These are phyloP conservation scores for Dissostichus mawsoni DNA, from an alignment of 2,113 vertebrate species.

Conservation along the genomic window DNA sequence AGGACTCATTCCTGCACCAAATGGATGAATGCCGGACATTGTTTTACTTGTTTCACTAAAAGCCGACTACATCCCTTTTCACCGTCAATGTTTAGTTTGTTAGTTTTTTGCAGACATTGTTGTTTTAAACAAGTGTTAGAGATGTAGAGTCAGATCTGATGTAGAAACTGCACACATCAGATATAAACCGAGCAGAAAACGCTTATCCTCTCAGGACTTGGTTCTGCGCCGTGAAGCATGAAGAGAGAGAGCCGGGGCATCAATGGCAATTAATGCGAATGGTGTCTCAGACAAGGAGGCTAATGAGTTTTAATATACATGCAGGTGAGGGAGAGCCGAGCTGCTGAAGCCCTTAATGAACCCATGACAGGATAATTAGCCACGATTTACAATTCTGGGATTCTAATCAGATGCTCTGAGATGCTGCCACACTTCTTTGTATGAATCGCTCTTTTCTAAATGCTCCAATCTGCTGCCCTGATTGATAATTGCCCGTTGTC, in stretches of 20 bases:
- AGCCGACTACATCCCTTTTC: neutral
- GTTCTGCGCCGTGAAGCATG: constrained; percentile 83
- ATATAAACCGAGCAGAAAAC: constrained; percentile 25
- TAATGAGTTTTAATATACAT: constrained; percentile 99
- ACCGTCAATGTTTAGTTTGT: neutral
- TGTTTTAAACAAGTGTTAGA: neutral
- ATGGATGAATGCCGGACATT: neutral
- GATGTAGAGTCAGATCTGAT: neutral
- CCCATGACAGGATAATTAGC: constrained; percentile 99
- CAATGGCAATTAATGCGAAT: constrained; percentile 98
- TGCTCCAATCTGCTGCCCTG: constrained; percentile 97
- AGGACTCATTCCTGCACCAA: too few relatives aligned
- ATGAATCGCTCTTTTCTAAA: constrained; percentile 94
- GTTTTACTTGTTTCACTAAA: neutral
- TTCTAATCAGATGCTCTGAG: constrained; percentile 96
- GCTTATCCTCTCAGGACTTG: constrained; percentile 51
- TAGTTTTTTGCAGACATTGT: neutral
- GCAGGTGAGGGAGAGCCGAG: constrained; percentile 98
- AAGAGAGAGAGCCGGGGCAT: constrained; percentile 88
- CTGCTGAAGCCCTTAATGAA: constrained; percentile 99
- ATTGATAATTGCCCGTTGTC: constrained; percentile 95
- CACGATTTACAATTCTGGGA: constrained; percentile 99
- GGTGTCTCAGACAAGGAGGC: constrained; percentile 98
- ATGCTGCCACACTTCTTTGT: constrained; percentile 95
- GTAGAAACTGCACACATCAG: constrained; percentile 25